A percentile compares a stretch with the other conserved stretches of the same genome.
Evolutionary conservation across 2,888 invertebrate species (phyloP).

Genomic region (Pocota personata): DNA sequence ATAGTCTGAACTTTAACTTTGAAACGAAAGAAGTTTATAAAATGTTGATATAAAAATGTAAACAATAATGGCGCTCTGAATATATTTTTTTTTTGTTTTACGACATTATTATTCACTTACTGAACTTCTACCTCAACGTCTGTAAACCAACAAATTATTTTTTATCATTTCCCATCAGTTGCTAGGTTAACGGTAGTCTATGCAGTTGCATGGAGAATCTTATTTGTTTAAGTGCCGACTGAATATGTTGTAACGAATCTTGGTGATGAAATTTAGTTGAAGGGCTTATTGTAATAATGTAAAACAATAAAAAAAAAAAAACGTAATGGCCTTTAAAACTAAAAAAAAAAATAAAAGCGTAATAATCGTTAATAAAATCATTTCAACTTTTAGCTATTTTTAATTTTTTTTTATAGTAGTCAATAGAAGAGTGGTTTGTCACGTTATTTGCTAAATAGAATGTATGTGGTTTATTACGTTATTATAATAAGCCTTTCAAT

Average conservation of each 20-base stretch:
- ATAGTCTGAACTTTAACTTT: not conserved
- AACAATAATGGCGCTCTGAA: not conserved
- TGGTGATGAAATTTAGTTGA: not conserved
- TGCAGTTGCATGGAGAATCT: not conserved
- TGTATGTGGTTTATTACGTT: no score
- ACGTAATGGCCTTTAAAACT: no score
- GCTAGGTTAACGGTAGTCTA: constrained; percentile 48
- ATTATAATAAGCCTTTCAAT: no score
- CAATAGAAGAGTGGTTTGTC: no score
- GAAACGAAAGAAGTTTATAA: not conserved
- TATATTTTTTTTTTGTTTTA: not conserved
- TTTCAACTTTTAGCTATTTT: no score
- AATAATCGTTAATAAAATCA: no score
- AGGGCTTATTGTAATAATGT: no score
- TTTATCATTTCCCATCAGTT: constrained; percentile 32
- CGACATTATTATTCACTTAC: constrained; percentile 10
- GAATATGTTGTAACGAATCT: not conserved
- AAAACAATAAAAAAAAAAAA: no score
- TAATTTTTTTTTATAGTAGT: no score
- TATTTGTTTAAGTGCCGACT: not conserved
- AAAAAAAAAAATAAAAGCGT: no score
- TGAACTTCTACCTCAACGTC: constrained; percentile 7
- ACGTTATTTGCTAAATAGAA: no score
- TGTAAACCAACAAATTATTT: constrained; percentile 18
- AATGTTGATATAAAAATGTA: not conserved